Base-by-base conservation (phyloP, 2,888 invertebrate species). In the Eristalis intricaria region DNA sequence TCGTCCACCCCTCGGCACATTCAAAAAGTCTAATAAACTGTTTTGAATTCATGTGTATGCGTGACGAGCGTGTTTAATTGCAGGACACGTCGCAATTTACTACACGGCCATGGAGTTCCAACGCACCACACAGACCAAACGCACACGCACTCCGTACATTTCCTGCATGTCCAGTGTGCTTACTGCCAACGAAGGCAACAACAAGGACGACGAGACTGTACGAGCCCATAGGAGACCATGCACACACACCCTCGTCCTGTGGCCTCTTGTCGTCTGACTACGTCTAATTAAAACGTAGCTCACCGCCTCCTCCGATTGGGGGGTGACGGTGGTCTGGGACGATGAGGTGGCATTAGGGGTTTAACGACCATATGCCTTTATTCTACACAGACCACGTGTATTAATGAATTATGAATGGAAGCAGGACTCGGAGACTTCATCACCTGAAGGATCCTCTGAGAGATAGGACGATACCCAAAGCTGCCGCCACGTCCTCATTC, bases 11-110 rank as follows among this genome's bases (percentile, higher is more conserved):
- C 13, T 26, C 60, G 23, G 19, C 50, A 19, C 10, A 19, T 7
- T 19, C 7, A 19, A 50, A 19, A 50, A 50, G 19, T 19, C 61
- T 56, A 32, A 32, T 56, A 64, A 56, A 74, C 74, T 56, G 56
- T 22, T 73, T 64, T 64, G 63, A 50, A 50, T 64, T 63, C 63
- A 73, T 64, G 26, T 23, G 19, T 65, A 26, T 29, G 65, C 35
- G 56, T 74, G 50, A 73, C 50, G 64, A 74, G 64, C 11, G 64
- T 65, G 64, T 63, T 64, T 64, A 74, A 74, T 74, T 74, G 63
- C 32, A 64, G 64, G 65, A 74, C 35, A 65, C 29, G 74, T 65
- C 23, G 64, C 32, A 65, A 56, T 74, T 56, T 50, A 74, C 74
- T 35, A 35, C 74, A 56, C 56, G 64, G 50, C 35, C 64, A 64